Evolutionary conservation across 2,888 invertebrate species (phyloP).

Genomic region (Zaprionus bogoriensis): DNA sequence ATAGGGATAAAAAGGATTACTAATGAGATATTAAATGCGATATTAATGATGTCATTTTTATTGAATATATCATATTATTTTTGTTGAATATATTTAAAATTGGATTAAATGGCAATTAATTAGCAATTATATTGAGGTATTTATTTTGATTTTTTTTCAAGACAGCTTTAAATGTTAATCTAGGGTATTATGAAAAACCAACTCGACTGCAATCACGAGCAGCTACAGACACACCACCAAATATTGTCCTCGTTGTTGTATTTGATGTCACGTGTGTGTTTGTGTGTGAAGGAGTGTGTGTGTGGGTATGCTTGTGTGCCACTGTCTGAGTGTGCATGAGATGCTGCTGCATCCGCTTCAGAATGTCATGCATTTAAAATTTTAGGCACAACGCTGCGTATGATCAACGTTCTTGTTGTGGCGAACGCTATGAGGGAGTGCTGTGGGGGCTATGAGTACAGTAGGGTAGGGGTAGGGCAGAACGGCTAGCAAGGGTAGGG

Average conservation of each 20-base stretch:
- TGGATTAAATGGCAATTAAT: too few species aligned
- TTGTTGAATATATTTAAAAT: too few species aligned
- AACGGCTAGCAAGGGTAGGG: neutral
- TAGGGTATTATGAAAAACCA: constrained; percentile 51
- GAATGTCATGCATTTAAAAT: constrained; percentile 73
- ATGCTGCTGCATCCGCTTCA: constrained; percentile 42
- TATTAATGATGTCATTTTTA: too few species aligned
- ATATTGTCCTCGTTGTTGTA: constrained; percentile 40
- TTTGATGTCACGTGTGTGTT: constrained; percentile 21
- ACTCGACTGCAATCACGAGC: constrained; percentile 30
- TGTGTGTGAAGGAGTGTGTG: constrained; percentile 16
- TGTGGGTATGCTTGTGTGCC: constrained; percentile 3
- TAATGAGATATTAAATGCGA: too few species aligned
- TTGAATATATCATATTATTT: too few species aligned
- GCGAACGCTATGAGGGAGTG: constrained; percentile 2
- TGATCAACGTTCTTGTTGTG: constrained; percentile 63
- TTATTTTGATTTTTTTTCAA: too few species aligned
- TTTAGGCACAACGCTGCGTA: constrained; percentile 74
- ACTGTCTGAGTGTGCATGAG: constrained; percentile 42
- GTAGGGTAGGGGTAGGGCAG: neutral
- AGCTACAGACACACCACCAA: constrained; percentile 30
- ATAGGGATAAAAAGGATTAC: too few species aligned
- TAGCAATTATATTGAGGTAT: too few species aligned
- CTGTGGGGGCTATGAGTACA: neutral
- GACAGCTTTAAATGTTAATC: too few species aligned